Evolutionary conservation across 2,888 invertebrate genomes (phyloP).

Genomic region (Drosophila anomalata): DNA sequence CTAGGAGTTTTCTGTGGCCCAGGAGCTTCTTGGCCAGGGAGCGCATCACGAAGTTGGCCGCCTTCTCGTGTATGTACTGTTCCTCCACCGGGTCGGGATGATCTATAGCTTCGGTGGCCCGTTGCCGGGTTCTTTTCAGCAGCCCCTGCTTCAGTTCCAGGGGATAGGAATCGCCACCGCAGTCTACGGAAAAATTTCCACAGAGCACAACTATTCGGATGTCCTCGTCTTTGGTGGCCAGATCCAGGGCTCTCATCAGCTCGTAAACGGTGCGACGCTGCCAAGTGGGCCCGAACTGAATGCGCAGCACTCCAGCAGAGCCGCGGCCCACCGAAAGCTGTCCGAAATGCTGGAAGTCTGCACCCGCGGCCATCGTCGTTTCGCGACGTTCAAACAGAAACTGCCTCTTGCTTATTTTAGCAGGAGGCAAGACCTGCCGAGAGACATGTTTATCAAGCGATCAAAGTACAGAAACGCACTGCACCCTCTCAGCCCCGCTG

Average conservation of each 20-base stretch:
- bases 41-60: constrained; percentile 82
- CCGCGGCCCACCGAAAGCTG: constrained; percentile 74
- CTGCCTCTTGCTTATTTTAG: not conserved
- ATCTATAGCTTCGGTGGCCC: not conserved
- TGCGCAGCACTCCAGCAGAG: constrained; percentile 85
- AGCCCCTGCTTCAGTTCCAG: constrained; percentile 25
- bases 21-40: constrained; percentile 91
- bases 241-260: constrained; percentile 87
- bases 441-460: not conserved
- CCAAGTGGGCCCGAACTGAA: constrained; percentile 91
- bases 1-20: constrained; percentile 93
- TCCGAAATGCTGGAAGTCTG: constrained; percentile 45
- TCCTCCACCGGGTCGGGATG: constrained; percentile 46
- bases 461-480: constrained; percentile 2
- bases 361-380: not conserved
- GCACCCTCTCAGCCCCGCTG: not conserved
- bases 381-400: not conserved
- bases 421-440: not conserved
- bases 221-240: constrained; percentile 87
- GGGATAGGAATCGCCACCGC: constrained; percentile 59
- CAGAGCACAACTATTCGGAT: constrained; percentile 91
- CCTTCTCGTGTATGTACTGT: constrained; percentile 73
- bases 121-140: constrained; percentile 13
- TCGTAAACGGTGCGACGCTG: constrained; percentile 88
- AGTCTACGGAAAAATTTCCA: constrained; percentile 73